phyloP scores from a whole-genome alignment of 30 jellyfish, hydroid and myxozoan genomes.

The Sanderia malayensis region DNA sequence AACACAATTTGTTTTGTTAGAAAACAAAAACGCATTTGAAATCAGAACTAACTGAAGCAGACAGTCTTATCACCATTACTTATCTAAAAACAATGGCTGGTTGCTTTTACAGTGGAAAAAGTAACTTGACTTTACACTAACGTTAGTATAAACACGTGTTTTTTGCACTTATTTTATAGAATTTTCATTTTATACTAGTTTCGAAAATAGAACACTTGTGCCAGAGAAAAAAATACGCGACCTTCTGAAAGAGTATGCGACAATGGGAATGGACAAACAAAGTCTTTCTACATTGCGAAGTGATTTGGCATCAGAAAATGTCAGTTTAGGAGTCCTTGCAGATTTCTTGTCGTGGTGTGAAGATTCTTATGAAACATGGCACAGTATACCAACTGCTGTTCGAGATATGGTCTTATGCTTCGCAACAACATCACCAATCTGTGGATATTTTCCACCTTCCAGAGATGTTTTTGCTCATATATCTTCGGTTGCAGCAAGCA shows the following conservation, averaged over 20 bases:
- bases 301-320: not conserved
- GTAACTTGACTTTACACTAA: no score
- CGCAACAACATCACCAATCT: not conserved
- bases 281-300: not conserved
- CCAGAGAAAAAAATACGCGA: not conserved
- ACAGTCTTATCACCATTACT: not conserved
- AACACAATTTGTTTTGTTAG: not conserved
- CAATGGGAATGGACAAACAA: not conserved
- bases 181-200: not conserved
- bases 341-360: not conserved
- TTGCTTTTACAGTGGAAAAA: no score
- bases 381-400: slow-evolving; percentile 4
- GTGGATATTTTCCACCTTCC: slow-evolving; percentile 7
- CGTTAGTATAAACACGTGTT: not conserved
- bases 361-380: not conserved
- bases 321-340: not conserved
- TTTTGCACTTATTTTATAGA: not conserved
- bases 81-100: not conserved
- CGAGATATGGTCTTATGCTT: slow-evolving; percentile 3
- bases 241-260: not conserved
- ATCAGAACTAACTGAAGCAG: not conserved
- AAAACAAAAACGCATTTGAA: not conserved
- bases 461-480: not conserved
- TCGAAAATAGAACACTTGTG: not conserved
- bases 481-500: not conserved